Conservation (phyloP, 2,888 invertebrate species). For the Pardosa pseudoannulata region DNA sequence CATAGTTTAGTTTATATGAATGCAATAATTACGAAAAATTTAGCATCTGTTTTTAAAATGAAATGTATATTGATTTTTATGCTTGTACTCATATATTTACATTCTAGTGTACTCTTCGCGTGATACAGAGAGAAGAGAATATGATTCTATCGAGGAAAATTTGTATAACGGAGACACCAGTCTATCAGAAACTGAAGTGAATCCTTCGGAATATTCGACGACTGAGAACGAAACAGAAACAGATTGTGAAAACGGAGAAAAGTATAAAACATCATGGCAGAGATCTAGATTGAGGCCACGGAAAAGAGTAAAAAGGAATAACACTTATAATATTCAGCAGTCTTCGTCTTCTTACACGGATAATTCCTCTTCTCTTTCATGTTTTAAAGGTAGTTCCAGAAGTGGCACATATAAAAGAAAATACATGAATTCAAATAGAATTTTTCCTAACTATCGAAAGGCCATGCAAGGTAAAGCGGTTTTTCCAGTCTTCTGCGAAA, state of each 20-base stretch:
- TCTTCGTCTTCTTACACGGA: not conserved
- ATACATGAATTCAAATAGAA: not conserved
- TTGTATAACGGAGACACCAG: slow-evolving; percentile 1
- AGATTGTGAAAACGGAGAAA: not conserved
- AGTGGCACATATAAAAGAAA: not conserved
- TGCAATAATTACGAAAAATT: too few species aligned
- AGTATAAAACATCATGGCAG: not conserved
- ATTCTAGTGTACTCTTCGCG: not conserved
- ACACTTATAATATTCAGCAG: not conserved
- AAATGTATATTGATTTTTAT: too few species aligned
- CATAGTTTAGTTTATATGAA: too few species aligned
- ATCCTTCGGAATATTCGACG: not conserved
- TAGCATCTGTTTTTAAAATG: too few species aligned
- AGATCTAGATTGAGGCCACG: not conserved
- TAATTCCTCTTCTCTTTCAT: not conserved
- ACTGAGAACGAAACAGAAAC: not conserved
- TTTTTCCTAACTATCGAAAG: not conserved
- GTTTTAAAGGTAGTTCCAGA: not conserved
- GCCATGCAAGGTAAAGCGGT: not conserved
- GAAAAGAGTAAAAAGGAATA: not conserved
- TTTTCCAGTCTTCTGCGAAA: not conserved
- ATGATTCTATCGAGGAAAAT: slow-evolving; percentile 1
- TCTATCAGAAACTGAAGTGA: not conserved
- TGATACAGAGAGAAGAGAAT: not conserved
- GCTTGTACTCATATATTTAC: too few species aligned